Conservation (phyloP, 2,797 vertebrate genomes). For the Tapirus indicus region DNA sequence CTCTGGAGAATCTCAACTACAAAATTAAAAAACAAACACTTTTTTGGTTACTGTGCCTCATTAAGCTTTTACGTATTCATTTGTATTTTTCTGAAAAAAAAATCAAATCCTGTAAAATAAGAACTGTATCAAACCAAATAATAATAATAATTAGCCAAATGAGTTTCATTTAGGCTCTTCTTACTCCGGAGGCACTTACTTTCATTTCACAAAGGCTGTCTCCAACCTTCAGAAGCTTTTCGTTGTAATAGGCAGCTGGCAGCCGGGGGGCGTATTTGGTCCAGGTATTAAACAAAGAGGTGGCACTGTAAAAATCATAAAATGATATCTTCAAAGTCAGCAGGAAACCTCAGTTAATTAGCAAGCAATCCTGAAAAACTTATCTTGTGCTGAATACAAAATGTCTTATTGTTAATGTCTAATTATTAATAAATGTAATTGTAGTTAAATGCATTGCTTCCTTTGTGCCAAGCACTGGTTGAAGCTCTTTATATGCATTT, state of each 20-base stretch:
- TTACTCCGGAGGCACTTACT: slow-evolving; percentile 87
- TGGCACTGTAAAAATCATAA: slow-evolving; percentile 89
- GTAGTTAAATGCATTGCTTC: not conserved
- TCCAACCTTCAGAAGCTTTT: slow-evolving; percentile 93
- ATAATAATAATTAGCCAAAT: not conserved
- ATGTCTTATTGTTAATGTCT: not conserved
- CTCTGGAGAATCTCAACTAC: slow-evolving; percentile 23
- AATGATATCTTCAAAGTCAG: slow-evolving; percentile 68
- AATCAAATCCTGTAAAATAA: slow-evolving; percentile 26
- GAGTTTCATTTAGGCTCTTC: not conserved
- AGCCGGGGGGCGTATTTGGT: slow-evolving; percentile 93
- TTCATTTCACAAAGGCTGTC: slow-evolving; percentile 93
- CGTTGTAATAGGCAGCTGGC: slow-evolving; percentile 91
- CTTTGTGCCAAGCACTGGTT: not conserved
- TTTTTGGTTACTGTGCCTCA: not conserved
- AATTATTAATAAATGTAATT: slow-evolving; percentile 42
- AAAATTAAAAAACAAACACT: slow-evolving; percentile 22
- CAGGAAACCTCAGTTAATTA: slow-evolving; percentile 60
- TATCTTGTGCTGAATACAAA: not conserved
- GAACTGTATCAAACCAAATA: not conserved
- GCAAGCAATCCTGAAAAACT: not conserved
- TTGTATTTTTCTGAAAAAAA: slow-evolving; percentile 28
- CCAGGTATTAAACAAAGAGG: slow-evolving; percentile 93
- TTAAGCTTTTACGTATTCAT: not conserved
- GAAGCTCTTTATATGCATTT: not conserved